Conservation (phyloP, 2,113 vertebrate species). For the Meriones unguiculatus region DNA sequence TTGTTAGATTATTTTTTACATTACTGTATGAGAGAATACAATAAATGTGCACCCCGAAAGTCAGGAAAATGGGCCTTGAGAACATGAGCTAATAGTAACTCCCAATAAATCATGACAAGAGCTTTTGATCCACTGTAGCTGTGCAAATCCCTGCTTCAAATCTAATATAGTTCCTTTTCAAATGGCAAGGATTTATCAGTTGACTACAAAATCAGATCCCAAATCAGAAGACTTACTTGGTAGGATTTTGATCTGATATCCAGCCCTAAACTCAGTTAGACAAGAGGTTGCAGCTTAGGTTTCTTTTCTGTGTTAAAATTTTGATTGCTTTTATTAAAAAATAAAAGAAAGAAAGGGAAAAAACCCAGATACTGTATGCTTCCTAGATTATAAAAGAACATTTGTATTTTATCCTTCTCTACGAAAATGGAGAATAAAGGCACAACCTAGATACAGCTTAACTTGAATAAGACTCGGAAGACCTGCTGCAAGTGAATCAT, state of each 20-base stretch:
- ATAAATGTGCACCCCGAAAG: neutral
- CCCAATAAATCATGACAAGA: neutral
- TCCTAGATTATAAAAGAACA: neutral
- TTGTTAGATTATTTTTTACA: neutral
- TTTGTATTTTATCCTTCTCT: neutral
- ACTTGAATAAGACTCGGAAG: conserved; percentile 59
- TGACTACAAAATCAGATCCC: neutral
- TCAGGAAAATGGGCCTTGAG: neutral
- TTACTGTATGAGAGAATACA: neutral
- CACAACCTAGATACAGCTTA: conserved; percentile 35
- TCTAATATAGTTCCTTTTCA: conserved; percentile 22
- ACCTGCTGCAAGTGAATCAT: neutral
- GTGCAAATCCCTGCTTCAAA: neutral
- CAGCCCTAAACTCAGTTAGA: conserved; percentile 25
- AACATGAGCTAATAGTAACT: neutral
- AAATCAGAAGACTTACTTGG: neutral
- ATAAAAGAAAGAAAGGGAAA: neutral
- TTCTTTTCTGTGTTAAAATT: conserved; percentile 49
- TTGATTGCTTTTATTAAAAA: conserved; percentile 43
- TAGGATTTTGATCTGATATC: conserved; percentile 49
- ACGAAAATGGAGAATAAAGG: conserved; percentile 31
- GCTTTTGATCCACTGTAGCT: neutral
- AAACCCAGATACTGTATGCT: neutral
- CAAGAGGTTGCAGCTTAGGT: neutral
- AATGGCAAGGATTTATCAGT: neutral